Base-by-base conservation (phyloP, 2,888 invertebrate genomes). In the Drosophila siamana region DNA sequence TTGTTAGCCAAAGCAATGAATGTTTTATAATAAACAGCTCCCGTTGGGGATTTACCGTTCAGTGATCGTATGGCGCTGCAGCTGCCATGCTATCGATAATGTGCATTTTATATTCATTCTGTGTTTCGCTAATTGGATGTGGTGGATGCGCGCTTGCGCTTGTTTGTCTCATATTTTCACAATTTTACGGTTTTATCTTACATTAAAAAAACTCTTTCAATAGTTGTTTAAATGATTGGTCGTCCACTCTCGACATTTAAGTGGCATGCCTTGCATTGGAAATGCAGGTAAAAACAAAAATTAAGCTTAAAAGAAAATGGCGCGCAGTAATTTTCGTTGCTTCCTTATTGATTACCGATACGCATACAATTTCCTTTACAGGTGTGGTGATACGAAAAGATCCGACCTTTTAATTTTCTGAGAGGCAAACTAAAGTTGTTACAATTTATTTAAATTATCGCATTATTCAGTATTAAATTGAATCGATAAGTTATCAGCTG, bases 61-160 rank as follows among this genome's bases (percentile, higher is more conserved):
- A 59, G 48, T 61, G 70, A 46, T 82, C 82, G 84, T 84, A 46
- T n/a, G 70, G 77, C 84, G 6, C 81, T 78, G 74, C 40, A 47
- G 56, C 61, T 60, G 47, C 46, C 13, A 41, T 16, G 9, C 11
- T 24, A 51, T 28, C 1, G 19, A 26, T 24, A 33, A 43, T 6
- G 6, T 3, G 11, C 2, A 6, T 4, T n/a, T 57, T 38, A 38
- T 15, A 16, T 15, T 7, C 7, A 51, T 62, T 36, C 19, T 19
- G 13, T 81, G 79, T n/a, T 79, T 74, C 1, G 63, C n/a, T 15
- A 46, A 30, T 33, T 33, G 16, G 60, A 8, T 15, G 36, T 24
- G 2, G 48, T 9, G 57, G 60, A 2, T n/a, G 52, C 0, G 13
- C 61, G 66, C 24, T 77, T 71, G 24, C 59, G 71, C 11, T 60